Percentiles rank a stretch among this genome's conserved stretches.
Conservation (phyloP, 1,140 invertebrate genomes). For the Pissodes strobi region DNA sequence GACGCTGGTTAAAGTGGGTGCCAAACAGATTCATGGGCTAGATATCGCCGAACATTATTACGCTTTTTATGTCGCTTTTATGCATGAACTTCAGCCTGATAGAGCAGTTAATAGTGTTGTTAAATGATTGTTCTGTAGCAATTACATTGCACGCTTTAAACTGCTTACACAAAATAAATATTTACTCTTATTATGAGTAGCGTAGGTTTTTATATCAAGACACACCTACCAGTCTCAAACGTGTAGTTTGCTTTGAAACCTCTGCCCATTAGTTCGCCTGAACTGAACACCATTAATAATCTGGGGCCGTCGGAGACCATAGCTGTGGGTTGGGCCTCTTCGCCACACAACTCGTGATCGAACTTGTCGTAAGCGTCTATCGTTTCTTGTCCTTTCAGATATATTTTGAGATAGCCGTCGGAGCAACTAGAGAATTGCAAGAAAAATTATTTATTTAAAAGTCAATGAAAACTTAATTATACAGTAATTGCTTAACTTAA, state of each 20-base stretch:
- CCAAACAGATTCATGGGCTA: not conserved
- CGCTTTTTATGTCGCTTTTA: too few relatives aligned
- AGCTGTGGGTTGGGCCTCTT: conserved; percentile 67
- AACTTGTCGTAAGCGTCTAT: conserved; percentile 91
- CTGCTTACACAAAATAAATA: too few relatives aligned
- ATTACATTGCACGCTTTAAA: too few relatives aligned
- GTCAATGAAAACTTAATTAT: too few relatives aligned
- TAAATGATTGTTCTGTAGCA: too few relatives aligned
- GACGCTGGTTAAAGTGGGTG: not conserved
- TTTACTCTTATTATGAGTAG: too few relatives aligned
- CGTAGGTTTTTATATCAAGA: not conserved
- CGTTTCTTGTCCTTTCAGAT: conserved; percentile 90
- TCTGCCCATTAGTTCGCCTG: conserved; percentile 82
- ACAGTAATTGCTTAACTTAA: too few relatives aligned
- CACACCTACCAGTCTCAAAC: conserved; percentile 79
- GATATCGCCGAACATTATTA: not conserved
- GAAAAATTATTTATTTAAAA: too few relatives aligned
- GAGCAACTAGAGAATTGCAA: conserved; percentile 75
- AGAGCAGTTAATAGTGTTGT: too few relatives aligned
- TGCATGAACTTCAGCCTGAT: too few relatives aligned
- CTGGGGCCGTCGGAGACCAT: conserved; percentile 89
- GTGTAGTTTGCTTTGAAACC: conserved; percentile 91
- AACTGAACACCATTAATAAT: conserved; percentile 90
- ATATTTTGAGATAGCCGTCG: conserved; percentile 89
- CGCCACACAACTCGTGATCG: conserved; percentile 90